Base-by-base conservation (phyloP, 2,888 invertebrate species). In the Phalangium opilio region DNA sequence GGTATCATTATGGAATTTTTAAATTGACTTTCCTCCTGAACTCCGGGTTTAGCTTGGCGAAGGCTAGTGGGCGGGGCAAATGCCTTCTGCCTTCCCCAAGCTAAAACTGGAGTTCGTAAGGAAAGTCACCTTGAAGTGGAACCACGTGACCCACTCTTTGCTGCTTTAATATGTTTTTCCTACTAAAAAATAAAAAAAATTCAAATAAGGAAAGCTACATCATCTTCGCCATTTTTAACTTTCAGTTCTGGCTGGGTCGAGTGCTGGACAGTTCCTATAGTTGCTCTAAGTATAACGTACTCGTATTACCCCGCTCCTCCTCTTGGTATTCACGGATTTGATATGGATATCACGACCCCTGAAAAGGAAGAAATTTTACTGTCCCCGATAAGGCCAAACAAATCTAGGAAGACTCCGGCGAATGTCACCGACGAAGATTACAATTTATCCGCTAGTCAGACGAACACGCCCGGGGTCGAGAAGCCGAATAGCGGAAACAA, bases 201-300 rank as follows among this genome's bases (percentile, higher is more conserved):
- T n/a, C n/a, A n/a, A n/a, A n/a, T n/a, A n/a, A n/a, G n/a, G n/a
- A n/a, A n/a, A n/a, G n/a, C n/a, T n/a, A n/a, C n/a, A n/a, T n/a
- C n/a, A n/a, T n/a, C n/a, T n/a, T n/a, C n/a, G n/a, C n/a, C n/a
- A n/a, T n/a, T 27, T 27, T 27, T 27, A 27, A 27, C 27, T 53
- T 19, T 45, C 59, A 68, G 67, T 54, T 63, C 64, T 51, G 90
- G 91, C 2, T 96, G 95, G 95, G 77, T 93, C 1, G 91, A 93
- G 63, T 91, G 91, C 62, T 91, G 91, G 91, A 83, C 83, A 41
- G 89, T 93, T 5, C 90, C 91, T 0, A 90, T 91, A 53, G 83
- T 90, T 4, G 89, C 90, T 1, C 70, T 95, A 17, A 87, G 84
- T 57, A 85, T 96, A 44, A 77, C 79, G 52, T 95, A 91, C 65